Percentiles rank a stretch among this genome's conserved stretches.
phyloP scores from a whole-genome alignment of 2,888 invertebrate species.

The Tanaodytes sp. region DNA sequence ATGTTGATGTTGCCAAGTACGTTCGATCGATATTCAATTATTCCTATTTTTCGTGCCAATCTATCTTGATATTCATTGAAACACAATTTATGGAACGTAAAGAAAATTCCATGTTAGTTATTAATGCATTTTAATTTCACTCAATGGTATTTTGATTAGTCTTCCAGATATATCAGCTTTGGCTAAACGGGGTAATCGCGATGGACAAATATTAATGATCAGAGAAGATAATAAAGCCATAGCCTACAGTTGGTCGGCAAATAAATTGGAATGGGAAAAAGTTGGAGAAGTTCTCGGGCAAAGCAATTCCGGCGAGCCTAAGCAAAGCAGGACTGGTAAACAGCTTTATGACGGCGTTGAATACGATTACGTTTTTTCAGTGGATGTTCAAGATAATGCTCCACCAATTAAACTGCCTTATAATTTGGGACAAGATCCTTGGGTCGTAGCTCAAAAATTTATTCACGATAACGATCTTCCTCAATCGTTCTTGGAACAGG shows the following conservation, averaged over 20 bases:
- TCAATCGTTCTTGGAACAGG: constrained; percentile 88
- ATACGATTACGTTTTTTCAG: constrained; percentile 95
- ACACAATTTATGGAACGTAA: too few species aligned
- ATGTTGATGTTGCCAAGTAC: too few species aligned
- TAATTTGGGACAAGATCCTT: constrained; percentile 92
- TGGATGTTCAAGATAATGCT: constrained; percentile 94
- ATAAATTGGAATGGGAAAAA: constrained; percentile 83
- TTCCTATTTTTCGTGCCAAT: too few species aligned
- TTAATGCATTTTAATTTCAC: too few species aligned
- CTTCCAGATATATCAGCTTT: constrained; percentile 87
- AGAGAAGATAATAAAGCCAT: constrained; percentile 82
- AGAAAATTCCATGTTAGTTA: too few species aligned
- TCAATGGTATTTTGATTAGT: too few species aligned
- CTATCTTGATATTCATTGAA: too few species aligned
- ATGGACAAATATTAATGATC: constrained; percentile 90
- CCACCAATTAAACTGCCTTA: constrained; percentile 93
- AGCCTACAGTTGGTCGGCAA: constrained; percentile 85
- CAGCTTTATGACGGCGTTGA: constrained; percentile 89
- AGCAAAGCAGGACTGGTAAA: constrained; percentile 80
- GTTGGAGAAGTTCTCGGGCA: constrained; percentile 92
- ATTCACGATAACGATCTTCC: constrained; percentile 88
- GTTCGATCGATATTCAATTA: too few species aligned
- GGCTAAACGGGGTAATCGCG: constrained; percentile 82
- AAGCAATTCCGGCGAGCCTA: neutral
- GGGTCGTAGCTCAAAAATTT: constrained; percentile 91